These are phyloP conservation scores for Melanotus villosus DNA, from an alignment of 2,888 invertebrate genomes.

Conservation along the genomic window DNA sequence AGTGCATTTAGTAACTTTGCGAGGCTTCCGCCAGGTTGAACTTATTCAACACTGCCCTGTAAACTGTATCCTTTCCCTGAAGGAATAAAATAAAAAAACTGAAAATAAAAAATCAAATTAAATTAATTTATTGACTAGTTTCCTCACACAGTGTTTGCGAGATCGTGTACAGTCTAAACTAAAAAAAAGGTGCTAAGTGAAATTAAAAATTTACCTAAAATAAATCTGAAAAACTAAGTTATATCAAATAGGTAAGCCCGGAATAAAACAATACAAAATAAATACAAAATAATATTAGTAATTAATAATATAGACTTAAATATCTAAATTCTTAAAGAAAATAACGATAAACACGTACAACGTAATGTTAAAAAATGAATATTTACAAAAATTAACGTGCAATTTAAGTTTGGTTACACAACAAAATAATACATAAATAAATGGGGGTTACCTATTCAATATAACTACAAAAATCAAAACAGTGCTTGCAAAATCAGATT, in stretches of 20 bases:
- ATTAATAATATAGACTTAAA: conserved; percentile 31
- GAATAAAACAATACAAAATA: conserved; percentile 42
- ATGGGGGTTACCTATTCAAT: conserved; percentile 67
- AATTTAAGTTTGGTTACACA: conserved; percentile 25
- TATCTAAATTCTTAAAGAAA: conserved; percentile 33
- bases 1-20: conserved; percentile 46
- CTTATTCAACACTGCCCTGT: conserved; percentile 50
- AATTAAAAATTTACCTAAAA: conserved; percentile 51
- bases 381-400: conserved; percentile 42
- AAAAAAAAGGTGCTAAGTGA: conserved; percentile 50
- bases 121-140: conserved; percentile 68
- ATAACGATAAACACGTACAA: conserved; percentile 29
- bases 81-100: conserved; percentile 55
- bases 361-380: conserved; percentile 49
- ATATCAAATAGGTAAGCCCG: conserved; percentile 58
- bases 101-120: conserved; percentile 58
- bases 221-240: conserved; percentile 35
- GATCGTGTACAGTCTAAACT: conserved; percentile 65
- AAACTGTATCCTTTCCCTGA: conserved; percentile 53
- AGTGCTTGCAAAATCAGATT: conserved; percentile 30
- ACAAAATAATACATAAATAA: conserved; percentile 33
- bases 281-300: conserved; percentile 43
- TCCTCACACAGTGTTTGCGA: conserved; percentile 68
- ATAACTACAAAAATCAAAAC: conserved; percentile 47
- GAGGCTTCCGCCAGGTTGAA: conserved; percentile 36